Evolutionary conservation across 2,797 vertebrate species (phyloP), one percentile per base, ranked within the genome.

Genomic region (Cyprinodon diabolis): DNA sequence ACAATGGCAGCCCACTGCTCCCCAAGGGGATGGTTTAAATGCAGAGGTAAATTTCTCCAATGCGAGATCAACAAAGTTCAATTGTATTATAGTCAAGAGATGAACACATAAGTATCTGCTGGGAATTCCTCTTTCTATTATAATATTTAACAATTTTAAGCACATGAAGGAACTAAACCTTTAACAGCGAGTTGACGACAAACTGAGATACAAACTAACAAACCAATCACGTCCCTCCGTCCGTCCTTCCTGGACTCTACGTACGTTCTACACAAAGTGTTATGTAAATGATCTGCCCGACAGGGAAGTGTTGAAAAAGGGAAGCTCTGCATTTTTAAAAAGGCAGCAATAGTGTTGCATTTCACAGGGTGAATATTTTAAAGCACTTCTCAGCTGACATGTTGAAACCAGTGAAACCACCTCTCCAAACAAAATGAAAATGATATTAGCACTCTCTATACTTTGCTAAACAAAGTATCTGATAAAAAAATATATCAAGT

Each of bases 331-430:
- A 63, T 1, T 45, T 82, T 60, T 81, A 77, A 83, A 78, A 71
- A 13, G 78, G 70, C 72, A 72, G 74, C 11, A 17, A 68, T 25
- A 11, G 79, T 87, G 83, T 91, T 87, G 77, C 74, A 86, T 94
- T 94, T 90, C 90, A 91, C 66, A 17, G 75, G 76, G 80, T 93
- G 84, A 92, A 93, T 93, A 91, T 92, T 94, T 92, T 52, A 93
- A 83, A 91, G 86, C 73, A 75, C 90, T 90, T 92, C 85, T 90
- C 86, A 69, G 55, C 57, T 66, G 62, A 72, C 69, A 72, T 35
- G 74, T 67, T 81, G 88, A 87, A 85, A 82, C 75, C 74, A 30
- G 30, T 30, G 30, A 30, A 30, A 30, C 2, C 30, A 30, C 30
- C 30, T 30, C 30, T 30, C 30, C 30, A 30, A 30, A 30, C 2